Evolutionary conservation across 2,113 vertebrate genomes (phyloP), one percentile per base, ranked within the genome.

Genomic region (Dipodomys stephensi): DNA sequence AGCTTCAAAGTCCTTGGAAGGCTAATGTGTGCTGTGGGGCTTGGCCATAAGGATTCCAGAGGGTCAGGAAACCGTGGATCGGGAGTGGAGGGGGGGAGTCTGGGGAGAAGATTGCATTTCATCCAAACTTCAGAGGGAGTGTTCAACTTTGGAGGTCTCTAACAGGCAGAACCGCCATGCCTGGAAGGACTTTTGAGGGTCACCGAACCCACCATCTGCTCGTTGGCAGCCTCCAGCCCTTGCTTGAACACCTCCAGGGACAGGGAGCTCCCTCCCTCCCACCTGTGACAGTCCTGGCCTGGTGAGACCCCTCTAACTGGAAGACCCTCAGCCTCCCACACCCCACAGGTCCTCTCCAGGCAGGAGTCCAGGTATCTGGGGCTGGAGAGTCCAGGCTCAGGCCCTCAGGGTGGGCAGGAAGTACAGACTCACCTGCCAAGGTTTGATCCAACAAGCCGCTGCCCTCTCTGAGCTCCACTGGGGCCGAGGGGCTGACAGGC

Each of bases 401-500:
- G n/a, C 76, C 27, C 16, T 0, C 0, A 20, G n/a, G 27, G 71
- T 28, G 7, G n/a, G n/a, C 30, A 73, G n/a, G 78, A 85, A 79
- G 85, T 62, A 11, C 39, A 67, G 74, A 60, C 46, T 86, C n/a
- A 92, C 77, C 76, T 76, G 88, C 74, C 25, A 25, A 12, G 0
- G 18, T 39, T 11, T 22, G 46, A 71, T 27, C 0, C 7, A 7
- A 25, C 67, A 30, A 0, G 13, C 7, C 35, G 1, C 6, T 53
- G n/a, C 44, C 19, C 68, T 32, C 23, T 11, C 64, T 19, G 27
- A 78, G 71, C 62, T 65, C 67, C 49, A 13, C 49, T 53, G 49
- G 49, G 49, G 81, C 77, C 1, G 23, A 83, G 18, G 65, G 87
- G 68, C 65, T 93, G 86, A 93, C 71, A 88, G 87, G 60, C 76